Percentiles rank a stretch among this genome's conserved stretches.
Conservation (phyloP, 2,113 vertebrate species). For the Mionectes macconnelli region DNA sequence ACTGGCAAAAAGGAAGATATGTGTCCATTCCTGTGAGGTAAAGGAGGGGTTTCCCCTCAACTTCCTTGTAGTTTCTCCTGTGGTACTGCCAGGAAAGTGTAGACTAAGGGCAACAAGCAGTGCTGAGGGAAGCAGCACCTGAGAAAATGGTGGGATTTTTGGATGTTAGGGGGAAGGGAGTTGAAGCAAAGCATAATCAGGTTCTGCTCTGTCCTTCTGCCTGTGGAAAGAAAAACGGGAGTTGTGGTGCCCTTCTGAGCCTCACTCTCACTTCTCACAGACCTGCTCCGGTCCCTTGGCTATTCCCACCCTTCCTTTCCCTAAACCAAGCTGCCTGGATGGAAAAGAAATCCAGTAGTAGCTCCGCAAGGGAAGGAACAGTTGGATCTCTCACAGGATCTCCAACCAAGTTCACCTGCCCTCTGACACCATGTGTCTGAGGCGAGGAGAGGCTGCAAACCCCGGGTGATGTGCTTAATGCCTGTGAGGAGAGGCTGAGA, state of each 20-base stretch:
- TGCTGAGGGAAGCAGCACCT: not conserved
- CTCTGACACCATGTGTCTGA: not conserved
- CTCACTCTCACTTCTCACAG: not conserved
- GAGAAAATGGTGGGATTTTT: not conserved
- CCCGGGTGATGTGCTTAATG: not conserved
- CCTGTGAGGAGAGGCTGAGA: too few relatives aligned
- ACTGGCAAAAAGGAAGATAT: not conserved
- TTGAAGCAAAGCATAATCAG: not conserved
- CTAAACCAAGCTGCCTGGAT: not conserved
- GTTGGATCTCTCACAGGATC: not conserved
- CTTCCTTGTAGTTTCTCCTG: not conserved
- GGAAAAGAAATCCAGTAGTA: not conserved
- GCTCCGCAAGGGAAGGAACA: not conserved
- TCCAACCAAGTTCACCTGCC: not conserved
- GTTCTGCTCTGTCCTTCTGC: not conserved
- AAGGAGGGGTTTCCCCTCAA: not conserved
- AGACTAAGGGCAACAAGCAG: not conserved
- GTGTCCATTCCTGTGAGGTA: not conserved
- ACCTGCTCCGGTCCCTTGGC: not conserved
- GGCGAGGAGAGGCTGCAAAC: not conserved
- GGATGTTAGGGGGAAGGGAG: not conserved
- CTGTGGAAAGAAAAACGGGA: rapidly evolving
- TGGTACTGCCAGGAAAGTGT: not conserved
- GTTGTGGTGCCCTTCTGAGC: not conserved
- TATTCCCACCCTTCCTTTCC: not conserved